Evolutionary conservation across 2,888 invertebrate genomes (phyloP), one percentile per base, ranked within the genome.

Genomic region (Cephalotes varians): DNA sequence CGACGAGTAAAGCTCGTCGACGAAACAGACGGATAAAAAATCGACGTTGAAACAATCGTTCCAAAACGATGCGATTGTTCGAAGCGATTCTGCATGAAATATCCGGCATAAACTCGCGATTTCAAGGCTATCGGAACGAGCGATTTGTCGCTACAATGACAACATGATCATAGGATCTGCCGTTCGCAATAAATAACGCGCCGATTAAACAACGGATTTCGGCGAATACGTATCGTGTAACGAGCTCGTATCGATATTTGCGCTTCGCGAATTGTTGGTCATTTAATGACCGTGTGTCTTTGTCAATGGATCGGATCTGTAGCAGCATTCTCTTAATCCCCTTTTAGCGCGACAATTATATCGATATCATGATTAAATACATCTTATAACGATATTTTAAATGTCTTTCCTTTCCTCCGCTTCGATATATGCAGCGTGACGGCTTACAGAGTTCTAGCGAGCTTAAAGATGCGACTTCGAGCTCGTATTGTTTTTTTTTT

Each of bases 161-260:
- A 69, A 69, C 56, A 58, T 79, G 69, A 79, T 79, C 69, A 69
- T 69, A 69, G 77, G 69, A 56, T 69, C 71, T 69, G 34, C 44
- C 7, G 54, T 56, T 44, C 69, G 69, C 77, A 69, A 79, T 79
- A 79, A 79, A 79, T 79, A 79, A 79, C 77, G 56, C 56, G 56
- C 44, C 77, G 77, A 79, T 79, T 69, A 69, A 79, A 69, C 77
- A 69, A 69, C 56, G 77, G 77, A 79, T 79, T 79, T 79, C 56
- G 56, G 77, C 56, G 69, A 69, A 79, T 79, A 56, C 56, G 44
- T 79, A 79, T 69, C 44, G 56, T 34, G 44, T 79, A 79, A 79
- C 77, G 77, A 79, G 56, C 77, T 69, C 40, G 77, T 44, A 69
- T 77, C 77, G 56, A 47, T 77, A 69, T 69, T 40, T 69, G 40